Evolutionary conservation across 2,113 vertebrate species (phyloP).

Genomic region (Sapayoa aenigma): DNA sequence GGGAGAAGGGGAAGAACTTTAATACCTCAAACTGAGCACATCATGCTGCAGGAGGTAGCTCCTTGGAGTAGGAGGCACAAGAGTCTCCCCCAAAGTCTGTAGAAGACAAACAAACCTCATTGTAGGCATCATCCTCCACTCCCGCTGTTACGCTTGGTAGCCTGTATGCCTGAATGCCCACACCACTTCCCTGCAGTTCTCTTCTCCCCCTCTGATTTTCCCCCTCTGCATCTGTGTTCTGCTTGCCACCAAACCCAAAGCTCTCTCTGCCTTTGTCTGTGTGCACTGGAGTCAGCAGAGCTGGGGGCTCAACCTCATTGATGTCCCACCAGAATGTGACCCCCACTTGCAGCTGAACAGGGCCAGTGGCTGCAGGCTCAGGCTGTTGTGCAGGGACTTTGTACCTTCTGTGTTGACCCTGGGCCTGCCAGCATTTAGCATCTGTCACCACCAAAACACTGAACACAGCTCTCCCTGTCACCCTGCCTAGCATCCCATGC

Average conservation of each 20-base stretch:
- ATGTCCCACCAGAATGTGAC: fast-evolving
- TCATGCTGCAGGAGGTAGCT: not conserved
- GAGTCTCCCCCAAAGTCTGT: not conserved
- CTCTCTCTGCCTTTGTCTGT: not conserved
- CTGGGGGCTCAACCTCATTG: not conserved
- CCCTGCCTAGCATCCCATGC: fast-evolving
- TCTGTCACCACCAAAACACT: not conserved
- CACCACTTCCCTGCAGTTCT: not conserved
- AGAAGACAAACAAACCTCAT: not conserved
- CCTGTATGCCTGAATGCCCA: not conserved
- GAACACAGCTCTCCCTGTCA: not conserved
- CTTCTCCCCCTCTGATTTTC: not conserved
- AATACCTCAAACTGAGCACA: not conserved
- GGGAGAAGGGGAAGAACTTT: not conserved
- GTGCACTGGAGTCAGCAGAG: fast-evolving
- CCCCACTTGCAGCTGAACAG: not conserved
- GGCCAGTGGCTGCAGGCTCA: no score
- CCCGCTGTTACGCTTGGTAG: not conserved
- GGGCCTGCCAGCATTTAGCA: not conserved
- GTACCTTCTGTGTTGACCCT: not conserved
- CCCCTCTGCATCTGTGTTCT: not conserved
- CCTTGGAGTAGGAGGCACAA: not conserved
- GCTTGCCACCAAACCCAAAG: not conserved
- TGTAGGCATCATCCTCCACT: not conserved
- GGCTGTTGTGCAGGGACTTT: not conserved